phyloP scores from a whole-genome alignment of 2,113 vertebrate genomes.

The Heloderma charlesbogerti region DNA sequence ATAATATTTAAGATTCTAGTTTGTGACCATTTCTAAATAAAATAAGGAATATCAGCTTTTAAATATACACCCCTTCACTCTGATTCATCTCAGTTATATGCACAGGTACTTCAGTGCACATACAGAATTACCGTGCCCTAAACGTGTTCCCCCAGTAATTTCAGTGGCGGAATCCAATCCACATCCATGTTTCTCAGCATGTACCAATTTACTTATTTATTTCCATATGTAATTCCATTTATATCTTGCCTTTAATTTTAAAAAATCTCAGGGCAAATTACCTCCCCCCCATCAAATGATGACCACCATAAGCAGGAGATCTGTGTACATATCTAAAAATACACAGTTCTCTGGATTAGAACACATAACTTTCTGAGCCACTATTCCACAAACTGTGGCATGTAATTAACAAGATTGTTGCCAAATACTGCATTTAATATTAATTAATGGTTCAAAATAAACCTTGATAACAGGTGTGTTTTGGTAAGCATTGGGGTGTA shows the following conservation, averaged over 20 bases:
- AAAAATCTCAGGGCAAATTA: too few species aligned
- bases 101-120: neutral
- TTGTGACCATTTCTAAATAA: slow-evolving; percentile 34
- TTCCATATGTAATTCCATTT: too few species aligned
- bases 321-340: neutral
- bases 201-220: too few species aligned
- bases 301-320: neutral
- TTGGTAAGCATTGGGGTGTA: neutral
- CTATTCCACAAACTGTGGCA: neutral
- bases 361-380: neutral
- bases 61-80: neutral
- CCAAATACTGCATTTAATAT: neutral
- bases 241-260: too few species aligned
- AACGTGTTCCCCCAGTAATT: neutral
- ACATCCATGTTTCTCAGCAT: neutral
- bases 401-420: neutral
- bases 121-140: neutral
- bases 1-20: slow-evolving; percentile 17
- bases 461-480: neutral
- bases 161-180: neutral
- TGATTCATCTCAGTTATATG: neutral
- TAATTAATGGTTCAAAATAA: neutral
- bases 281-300: neutral
- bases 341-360: neutral
- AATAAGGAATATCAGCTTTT: neutral